A percentile compares a stretch with the other conserved stretches of the same genome.
Conservation (phyloP, 2,888 invertebrate genomes). For the Agapostemon virescens region DNA sequence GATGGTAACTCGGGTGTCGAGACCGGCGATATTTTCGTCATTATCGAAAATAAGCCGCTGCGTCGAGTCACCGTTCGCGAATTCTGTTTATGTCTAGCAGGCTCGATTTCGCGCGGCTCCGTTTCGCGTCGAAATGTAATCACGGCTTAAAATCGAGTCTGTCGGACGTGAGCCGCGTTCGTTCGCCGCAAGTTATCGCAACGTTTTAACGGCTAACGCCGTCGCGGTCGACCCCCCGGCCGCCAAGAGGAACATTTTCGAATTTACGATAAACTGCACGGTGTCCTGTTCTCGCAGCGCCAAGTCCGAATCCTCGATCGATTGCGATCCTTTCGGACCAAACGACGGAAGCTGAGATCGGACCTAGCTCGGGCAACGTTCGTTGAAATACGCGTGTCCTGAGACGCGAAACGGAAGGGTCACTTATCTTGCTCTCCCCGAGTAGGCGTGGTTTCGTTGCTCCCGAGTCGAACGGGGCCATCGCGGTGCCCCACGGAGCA, state of each 20-base stretch:
- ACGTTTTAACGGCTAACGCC: not conserved
- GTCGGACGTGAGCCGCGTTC: constrained; percentile 5
- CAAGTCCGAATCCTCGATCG: not conserved
- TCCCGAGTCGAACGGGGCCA: not conserved
- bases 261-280: not conserved
- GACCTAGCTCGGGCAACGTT: not conserved
- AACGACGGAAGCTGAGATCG: not conserved
- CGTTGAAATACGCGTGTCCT: not conserved
- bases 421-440: not conserved
- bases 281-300: not conserved
- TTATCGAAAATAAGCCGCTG: constrained; percentile 54
- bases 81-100: constrained; percentile 55
- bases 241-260: not conserved
- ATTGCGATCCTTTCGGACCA: not conserved
- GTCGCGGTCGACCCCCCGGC: not conserved
- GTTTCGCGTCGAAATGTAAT: constrained; percentile 42
- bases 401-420: not conserved
- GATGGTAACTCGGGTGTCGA: not conserved
- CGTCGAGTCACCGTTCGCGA: constrained; percentile 44
- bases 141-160: constrained; percentile 5
- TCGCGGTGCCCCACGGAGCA: not conserved
- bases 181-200: not conserved
- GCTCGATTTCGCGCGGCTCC: constrained; percentile 31
- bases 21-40: constrained; percentile 54
- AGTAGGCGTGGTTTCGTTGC: not conserved